Evolutionary conservation across 2,113 vertebrate species (phyloP).

Genomic region (Electrona antarctica): DNA sequence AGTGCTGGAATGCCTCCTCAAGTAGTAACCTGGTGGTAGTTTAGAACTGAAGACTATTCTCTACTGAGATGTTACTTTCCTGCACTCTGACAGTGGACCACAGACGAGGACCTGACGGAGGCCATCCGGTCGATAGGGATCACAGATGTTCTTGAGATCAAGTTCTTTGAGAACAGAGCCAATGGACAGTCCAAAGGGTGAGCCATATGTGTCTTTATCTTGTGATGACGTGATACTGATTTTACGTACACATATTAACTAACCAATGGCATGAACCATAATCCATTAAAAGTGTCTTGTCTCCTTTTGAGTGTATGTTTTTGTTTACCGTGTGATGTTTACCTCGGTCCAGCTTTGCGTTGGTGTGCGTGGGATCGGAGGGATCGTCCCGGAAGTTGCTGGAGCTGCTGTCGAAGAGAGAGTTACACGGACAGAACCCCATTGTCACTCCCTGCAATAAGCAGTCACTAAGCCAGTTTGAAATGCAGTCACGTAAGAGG

Average conservation of each 20-base stretch:
- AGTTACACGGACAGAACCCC: conserved; percentile 97
- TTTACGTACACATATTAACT: not conserved
- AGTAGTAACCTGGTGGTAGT: too few species aligned
- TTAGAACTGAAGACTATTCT: too few species aligned
- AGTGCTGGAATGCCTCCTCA: too few species aligned
- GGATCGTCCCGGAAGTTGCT: conserved; percentile 95
- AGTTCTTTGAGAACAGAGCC: conserved; percentile 99
- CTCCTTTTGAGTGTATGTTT: not conserved
- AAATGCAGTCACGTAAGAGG: conserved; percentile 99
- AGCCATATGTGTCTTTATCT: conserved; percentile 46
- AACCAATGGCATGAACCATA: not conserved
- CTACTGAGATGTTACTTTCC: conserved; percentile 12
- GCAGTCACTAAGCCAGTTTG: conserved; percentile 98
- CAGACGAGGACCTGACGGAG: conserved; percentile 98
- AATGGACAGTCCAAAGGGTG: conserved; percentile 99
- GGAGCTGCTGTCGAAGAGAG: conserved; percentile 95
- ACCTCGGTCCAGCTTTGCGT: conserved; percentile 75
- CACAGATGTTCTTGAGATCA: conserved; percentile 97
- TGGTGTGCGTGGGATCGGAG: conserved; percentile 97
- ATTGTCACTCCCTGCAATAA: conserved; percentile 98
- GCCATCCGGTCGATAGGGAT: conserved; percentile 96
- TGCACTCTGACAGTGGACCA: conserved; percentile 97
- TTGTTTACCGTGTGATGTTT: not conserved
- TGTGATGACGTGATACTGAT: not conserved
- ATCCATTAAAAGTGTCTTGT: not conserved